Percentiles rank a stretch among this genome's conserved stretches.
phyloP scores from a whole-genome alignment of 2,888 invertebrate genomes.

The Lochmaea crataegi region DNA sequence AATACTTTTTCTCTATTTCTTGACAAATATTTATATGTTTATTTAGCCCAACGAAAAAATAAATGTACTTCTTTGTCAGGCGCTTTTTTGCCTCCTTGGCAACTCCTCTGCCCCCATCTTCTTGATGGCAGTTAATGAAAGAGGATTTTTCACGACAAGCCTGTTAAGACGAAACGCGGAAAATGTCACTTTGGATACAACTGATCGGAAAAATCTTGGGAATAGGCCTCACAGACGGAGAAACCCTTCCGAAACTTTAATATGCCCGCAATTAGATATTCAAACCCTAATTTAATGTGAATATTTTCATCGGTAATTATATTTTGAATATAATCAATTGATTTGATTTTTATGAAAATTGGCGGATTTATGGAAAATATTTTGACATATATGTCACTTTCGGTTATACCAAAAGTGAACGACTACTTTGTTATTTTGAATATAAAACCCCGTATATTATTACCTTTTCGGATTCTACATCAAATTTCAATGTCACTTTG shows the following conservation, averaged over 20 bases:
- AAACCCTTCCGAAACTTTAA: neutral
- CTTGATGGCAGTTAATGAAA: constrained; percentile 65
- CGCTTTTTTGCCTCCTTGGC: constrained; percentile 52
- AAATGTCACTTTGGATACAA: constrained; percentile 59
- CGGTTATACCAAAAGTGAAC: too few species aligned
- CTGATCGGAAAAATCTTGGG: constrained; percentile 42
- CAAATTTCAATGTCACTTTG: too few species aligned
- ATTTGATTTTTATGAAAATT: too few species aligned
- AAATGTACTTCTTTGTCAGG: constrained; percentile 19
- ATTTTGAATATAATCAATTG: too few species aligned
- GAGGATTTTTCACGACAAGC: constrained; percentile 65
- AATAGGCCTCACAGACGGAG: constrained; percentile 7
- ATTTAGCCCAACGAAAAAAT: neutral
- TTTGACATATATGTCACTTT: too few species aligned
- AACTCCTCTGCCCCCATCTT: constrained; percentile 56
- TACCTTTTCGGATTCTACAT: too few species aligned
- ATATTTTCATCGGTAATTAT: neutral
- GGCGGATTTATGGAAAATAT: too few species aligned
- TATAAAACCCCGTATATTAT: too few species aligned
- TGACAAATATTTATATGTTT: neutral
- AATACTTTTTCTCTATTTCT: too few species aligned
- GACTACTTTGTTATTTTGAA: too few species aligned
- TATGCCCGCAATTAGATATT: neutral
- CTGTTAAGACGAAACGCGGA: constrained; percentile 60
- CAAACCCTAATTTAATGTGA: neutral